Conservation (phyloP, 2,113 vertebrate genomes). For the Oncorhynchus clarkii region DNA sequence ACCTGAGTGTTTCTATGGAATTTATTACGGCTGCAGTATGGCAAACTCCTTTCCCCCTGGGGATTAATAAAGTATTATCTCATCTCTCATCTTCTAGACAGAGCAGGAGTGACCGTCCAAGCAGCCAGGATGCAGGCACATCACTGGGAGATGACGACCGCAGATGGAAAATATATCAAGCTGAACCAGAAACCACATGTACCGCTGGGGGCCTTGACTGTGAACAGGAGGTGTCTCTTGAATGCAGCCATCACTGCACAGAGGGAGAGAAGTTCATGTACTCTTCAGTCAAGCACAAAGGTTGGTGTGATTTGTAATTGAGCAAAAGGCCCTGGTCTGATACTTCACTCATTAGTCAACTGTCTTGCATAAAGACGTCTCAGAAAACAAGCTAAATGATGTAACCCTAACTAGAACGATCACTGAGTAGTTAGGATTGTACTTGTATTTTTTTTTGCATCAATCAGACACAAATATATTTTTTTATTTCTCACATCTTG, state of each 20-base stretch:
- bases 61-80: too few species aligned
- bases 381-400: slow-evolving; percentile 8
- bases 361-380: background rate
- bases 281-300: slow-evolving; percentile 38
- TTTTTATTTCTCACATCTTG: slow-evolving; percentile 24
- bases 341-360: background rate
- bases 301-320: slow-evolving; percentile 32
- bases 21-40: too few species aligned
- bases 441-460: slow-evolving; percentile 33
- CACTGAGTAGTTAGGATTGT: background rate
- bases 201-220: slow-evolving; percentile 20
- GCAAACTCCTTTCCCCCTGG: too few species aligned
- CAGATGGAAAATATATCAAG: slow-evolving; percentile 20
- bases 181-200: slow-evolving; percentile 26
- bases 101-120: slow-evolving; percentile 14
- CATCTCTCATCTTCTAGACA: background rate
- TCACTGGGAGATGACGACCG: slow-evolving; percentile 11
- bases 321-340: background rate
- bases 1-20: too few species aligned
- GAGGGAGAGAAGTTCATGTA: slow-evolving; percentile 41
- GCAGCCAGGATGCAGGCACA: slow-evolving; percentile 22
- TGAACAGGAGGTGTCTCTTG: slow-evolving; percentile 65
- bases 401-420: background rate
- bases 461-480: background rate
- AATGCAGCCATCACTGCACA: slow-evolving; percentile 18